Evolutionary conservation across 2,888 invertebrate genomes (phyloP), one percentile per base, ranked within the genome.

Genomic region (Nomada fucata): DNA sequence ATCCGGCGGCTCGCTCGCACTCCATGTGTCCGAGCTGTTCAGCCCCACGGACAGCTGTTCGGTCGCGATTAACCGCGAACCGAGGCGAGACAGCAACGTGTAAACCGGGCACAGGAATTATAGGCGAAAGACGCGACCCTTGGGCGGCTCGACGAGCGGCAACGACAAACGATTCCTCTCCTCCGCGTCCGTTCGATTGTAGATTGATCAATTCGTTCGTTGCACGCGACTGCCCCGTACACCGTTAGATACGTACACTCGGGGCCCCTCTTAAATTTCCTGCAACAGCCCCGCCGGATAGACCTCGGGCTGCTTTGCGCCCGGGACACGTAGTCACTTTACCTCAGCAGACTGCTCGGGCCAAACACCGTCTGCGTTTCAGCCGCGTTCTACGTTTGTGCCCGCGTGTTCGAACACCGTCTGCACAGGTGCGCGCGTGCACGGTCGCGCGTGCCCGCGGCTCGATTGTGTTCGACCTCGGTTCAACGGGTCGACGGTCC

Each of bases 241-340:
- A 29, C 18, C 69, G 23, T 44, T 23, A 42, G 9, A 47, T 72
- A 67, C 59, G 64, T 53, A 67, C 70, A 60, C 65, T 60, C 53
- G 78, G 88, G 90, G 90, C 90, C 90, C 90, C 91, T 90, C 90
- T 91, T 91, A 90, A 92, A 92, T 92, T 92, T 89, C 91, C 76
- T 85, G 89, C 86, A 86, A 87, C 88, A 76, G 15, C 83, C 73
- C 67, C 52, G 77, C 84, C 79, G 86, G 91, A 92, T 92, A 90
- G 92, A 92, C 92, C 92, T 92, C 92, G 92, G 92, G 92, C 91
- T 91, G 89, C 85, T 93, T 92, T 89, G 92, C 89, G 92, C 81
- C 86, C 92, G 74, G 89, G 86, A 91, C 93, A 92, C 92, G 93
- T 92, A 92, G 89, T 91, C 91, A 91, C 92, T 92, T 92, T 91